A percentile compares a stretch with the other conserved stretches of the same genome.
These are phyloP conservation scores for Mimachlamys varia DNA, from an alignment of 2,888 invertebrate genomes.

Conservation along the genomic window DNA sequence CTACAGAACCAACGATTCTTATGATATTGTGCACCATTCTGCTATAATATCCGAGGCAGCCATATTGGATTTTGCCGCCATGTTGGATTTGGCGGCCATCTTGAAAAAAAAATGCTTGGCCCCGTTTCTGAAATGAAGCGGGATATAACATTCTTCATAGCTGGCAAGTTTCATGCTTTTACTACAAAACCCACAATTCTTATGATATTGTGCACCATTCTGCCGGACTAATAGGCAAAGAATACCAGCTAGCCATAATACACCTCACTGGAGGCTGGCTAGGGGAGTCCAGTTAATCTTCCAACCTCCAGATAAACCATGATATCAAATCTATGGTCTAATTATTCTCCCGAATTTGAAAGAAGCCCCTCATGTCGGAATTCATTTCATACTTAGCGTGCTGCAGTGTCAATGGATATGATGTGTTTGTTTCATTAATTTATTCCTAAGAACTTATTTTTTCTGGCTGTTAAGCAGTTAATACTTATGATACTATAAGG, in stretches of 20 bases:
- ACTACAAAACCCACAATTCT: too few relatives aligned
- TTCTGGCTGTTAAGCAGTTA: not conserved
- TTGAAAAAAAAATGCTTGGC: too few relatives aligned
- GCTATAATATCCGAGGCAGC: too few relatives aligned
- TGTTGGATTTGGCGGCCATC: too few relatives aligned
- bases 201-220: too few relatives aligned
- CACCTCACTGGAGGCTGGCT: not conserved
- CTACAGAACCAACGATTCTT: too few relatives aligned
- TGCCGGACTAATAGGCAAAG: too few relatives aligned
- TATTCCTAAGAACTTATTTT: conserved; percentile 3
- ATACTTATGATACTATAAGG: not conserved
- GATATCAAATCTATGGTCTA: not conserved
- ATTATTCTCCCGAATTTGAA: not conserved
- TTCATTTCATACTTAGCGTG: conserved; percentile 4
- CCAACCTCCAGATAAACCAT: not conserved
- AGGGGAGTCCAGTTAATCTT: not conserved
- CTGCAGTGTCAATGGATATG: not conserved
- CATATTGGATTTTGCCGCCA: too few relatives aligned
- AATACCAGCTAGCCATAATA: not conserved
- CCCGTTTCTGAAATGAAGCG: too few relatives aligned
- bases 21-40: too few relatives aligned
- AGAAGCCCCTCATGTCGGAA: not conserved
- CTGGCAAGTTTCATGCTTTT: too few relatives aligned
- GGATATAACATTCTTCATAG: too few relatives aligned
- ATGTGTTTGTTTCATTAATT: not conserved